Evolutionary conservation across 2,888 invertebrate genomes (phyloP).

Genomic region (Eupithecia tripunctaria): DNA sequence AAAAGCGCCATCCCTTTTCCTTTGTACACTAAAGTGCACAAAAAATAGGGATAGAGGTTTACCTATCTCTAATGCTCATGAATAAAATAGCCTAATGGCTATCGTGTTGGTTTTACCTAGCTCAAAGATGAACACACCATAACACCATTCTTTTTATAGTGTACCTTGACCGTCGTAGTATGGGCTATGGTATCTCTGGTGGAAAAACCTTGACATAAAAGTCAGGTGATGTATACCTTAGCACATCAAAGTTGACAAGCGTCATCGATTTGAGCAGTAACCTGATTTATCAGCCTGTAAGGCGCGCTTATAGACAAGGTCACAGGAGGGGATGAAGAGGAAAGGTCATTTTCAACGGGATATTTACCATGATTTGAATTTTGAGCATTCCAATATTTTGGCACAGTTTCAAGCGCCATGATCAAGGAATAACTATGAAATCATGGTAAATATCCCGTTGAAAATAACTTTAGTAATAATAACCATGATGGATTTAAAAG

Average conservation of each 20-base stretch:
- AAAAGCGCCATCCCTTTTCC: no score
- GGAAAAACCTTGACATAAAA: background rate
- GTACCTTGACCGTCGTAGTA: no score
- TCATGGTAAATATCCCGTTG: no score
- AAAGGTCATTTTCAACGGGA: no score
- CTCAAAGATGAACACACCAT: background rate
- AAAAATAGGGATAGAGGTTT: background rate
- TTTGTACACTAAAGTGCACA: background rate
- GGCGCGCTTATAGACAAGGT: conserved; percentile 81
- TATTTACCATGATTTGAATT: no score
- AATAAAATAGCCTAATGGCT: background rate
- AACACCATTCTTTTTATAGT: background rate
- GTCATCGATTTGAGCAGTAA: conserved; percentile 90
- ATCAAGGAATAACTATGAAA: no score
- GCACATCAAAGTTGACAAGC: conserved; percentile 95
- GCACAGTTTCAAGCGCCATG: no score
- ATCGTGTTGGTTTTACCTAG: background rate
- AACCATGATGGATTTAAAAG: no score
- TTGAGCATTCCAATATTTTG: no score
- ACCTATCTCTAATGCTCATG: background rate
- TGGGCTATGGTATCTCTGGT: background rate
- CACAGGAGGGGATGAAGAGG: conserved; percentile 71
- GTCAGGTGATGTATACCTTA: conserved; percentile 54
- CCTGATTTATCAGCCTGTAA: conserved; percentile 35
- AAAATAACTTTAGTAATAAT: no score